Base-by-base conservation (phyloP, 2,113 vertebrate species). In the Patagioenas fasciata region DNA sequence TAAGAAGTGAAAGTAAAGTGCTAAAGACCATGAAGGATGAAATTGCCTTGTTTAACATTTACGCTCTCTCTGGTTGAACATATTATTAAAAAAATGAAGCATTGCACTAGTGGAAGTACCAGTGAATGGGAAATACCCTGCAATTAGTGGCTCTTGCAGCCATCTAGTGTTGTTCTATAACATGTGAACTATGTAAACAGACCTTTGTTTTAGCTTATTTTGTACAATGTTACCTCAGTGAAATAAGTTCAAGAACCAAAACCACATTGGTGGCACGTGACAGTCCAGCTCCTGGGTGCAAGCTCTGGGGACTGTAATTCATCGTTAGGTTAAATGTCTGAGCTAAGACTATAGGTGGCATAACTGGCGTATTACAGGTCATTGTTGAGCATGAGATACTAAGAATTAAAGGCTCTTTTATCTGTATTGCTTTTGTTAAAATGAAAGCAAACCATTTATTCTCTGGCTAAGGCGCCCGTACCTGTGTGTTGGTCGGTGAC, bases 401-500 rank as follows among this genome's bases (percentile, higher is more conserved):
- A 17, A 13, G 29, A 73, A 48, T n/a, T 56, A 51, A 64, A 85
- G 60, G 36, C 54, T 83, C 19, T 40, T 62, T 32, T 50, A 10
- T 58, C 38, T 50, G 21, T 31, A 26, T 50, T n/a, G 28, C 38
- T 80, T 61, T 48, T 44, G 44, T 31, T 66, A 74, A 73, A 73
- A 73, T 58, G 17, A 57, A 83, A 71, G 31, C 16, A 81, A 54
- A 20, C 3, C 6, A 6, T 42, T 71, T 83, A 25, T 90, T 70
- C 50, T 51, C 25, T 60, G 66, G 40, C 50, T 51, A 36, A 40
- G 13, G 47, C 40, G 10, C n/a, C 71, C 31, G 4, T 97, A 98
- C 98, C 98, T 98, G 86, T 34, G 88, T 92, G 89, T 98, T 98
- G 89, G 91, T 96, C 0, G 98, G 98, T 44, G 97, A 96, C 65